phyloP scores from a whole-genome alignment of 2,113 vertebrate species.

The Petrocephalus zakoni region DNA sequence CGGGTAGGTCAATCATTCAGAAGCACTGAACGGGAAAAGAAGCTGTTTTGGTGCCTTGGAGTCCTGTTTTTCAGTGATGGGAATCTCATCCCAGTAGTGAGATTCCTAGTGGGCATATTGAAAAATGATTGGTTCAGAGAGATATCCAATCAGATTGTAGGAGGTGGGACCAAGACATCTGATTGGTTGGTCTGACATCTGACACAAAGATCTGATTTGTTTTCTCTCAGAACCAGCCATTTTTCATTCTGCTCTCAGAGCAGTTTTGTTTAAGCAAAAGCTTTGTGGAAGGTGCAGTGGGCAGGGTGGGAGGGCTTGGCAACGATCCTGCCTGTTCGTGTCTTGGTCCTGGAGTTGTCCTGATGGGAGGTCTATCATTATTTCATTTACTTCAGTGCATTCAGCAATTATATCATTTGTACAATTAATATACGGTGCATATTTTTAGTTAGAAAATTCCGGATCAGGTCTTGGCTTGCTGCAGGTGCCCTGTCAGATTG shows the following conservation, averaged over 20 bases:
- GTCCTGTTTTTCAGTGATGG: not conserved
- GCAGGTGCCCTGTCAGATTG: not conserved
- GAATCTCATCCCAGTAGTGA: not conserved
- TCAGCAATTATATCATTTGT: not conserved
- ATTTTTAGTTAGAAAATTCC: not conserved
- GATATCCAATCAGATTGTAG: too few relatives aligned
- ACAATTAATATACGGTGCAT: not conserved
- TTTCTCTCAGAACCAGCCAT: too few relatives aligned
- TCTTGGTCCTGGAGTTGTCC: not conserved
- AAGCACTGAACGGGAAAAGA: not conserved
- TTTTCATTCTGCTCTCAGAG: too few relatives aligned
- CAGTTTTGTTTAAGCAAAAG: too few relatives aligned
- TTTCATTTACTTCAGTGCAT: not conserved
- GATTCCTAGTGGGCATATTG: too few relatives aligned
- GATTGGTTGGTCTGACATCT: too few relatives aligned
- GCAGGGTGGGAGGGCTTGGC: not conserved
- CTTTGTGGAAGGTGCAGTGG: not conserved
- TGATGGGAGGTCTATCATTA: not conserved
- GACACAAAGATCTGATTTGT: too few relatives aligned
- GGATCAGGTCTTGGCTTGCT: not conserved
- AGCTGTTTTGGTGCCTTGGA: not conserved
- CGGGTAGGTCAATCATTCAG: not conserved
- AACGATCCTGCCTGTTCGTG: not conserved
- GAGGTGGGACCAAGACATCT: too few relatives aligned
- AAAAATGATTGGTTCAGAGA: too few relatives aligned